Base-by-base conservation (phyloP, 2,113 vertebrate genomes). In the Hipposideros armiger region DNA sequence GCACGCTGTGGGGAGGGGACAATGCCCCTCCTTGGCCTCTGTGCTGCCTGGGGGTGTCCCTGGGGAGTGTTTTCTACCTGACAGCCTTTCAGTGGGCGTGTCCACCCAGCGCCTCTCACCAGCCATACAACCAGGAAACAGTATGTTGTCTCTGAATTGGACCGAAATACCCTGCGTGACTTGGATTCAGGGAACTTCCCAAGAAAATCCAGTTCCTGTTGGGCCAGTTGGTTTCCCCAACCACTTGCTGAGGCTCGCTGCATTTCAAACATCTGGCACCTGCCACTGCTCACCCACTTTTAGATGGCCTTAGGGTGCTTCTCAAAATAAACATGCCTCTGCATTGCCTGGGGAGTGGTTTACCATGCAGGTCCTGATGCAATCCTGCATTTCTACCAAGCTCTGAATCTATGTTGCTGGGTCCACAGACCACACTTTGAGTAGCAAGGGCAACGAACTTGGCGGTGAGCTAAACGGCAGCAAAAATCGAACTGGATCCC, bases 161-260 rank as follows among this genome's bases (percentile, higher is more conserved):
- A 47, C 76, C 5, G 5, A 47, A 64, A 85, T 56, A 17, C 91
- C 94, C 92, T 90, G 40, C 2, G 9, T 74, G 36, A 30, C 60
- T 96, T 28, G 93, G 67, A 64, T 87, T 14, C 83, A 87, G 91
- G 86, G 69, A 80, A 74, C 87, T 62, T 96, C 92, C 92, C 87
- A 87, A 78, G 95, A 95, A 96, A 82, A 91, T 2, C 64, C 15
- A 64, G 86, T 85, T 96, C 95, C 92, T 77, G 91, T 81, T 52
- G 58, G 66, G 77, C 91, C 91, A 94, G 89, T 92, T 13, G 0
- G 40, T 24, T 62, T 91, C 80, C 56, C 54, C 50, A 26, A n/a
- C 4, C 0, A 7, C 72, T 67, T 40, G 52, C 90, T 15, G 36
- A 81, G 64, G 56, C 80, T 91, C 13, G 1, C 45, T n/a, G 80